phyloP scores from a whole-genome alignment of 2,113 vertebrate species.

The Syrmaticus mikado region DNA sequence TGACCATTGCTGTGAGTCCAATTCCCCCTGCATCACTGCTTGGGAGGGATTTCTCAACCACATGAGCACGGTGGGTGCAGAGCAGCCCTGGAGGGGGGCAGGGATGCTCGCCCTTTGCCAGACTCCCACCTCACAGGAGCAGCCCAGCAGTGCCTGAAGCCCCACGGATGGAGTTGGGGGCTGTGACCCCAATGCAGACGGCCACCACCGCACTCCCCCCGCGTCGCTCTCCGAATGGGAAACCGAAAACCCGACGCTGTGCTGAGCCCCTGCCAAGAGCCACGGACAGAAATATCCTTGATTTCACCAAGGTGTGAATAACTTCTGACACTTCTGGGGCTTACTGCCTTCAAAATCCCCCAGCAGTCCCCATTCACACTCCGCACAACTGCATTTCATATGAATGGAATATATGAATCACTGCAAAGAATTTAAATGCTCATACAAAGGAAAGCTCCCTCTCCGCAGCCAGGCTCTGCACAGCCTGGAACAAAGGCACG shows the following conservation, averaged over 20 bases:
- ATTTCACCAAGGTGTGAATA: conserved; percentile 72
- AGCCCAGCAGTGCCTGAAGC: neutral
- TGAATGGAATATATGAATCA: conserved; percentile 76
- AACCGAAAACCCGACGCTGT: conserved; percentile 24
- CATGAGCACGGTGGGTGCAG: rapidly evolving
- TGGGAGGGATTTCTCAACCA: neutral
- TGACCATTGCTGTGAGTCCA: rapidly evolving
- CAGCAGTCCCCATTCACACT: conserved; percentile 61
- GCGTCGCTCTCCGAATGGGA: neutral
- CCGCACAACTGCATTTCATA: conserved; percentile 40
- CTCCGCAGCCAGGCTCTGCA: neutral
- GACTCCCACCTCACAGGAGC: rapidly evolving
- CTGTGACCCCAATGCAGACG: rapidly evolving
- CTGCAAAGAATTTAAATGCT: conserved; percentile 61
- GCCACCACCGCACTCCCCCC: neutral
- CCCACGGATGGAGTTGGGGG: neutral
- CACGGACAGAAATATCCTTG: conserved; percentile 57
- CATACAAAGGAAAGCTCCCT: conserved; percentile 54
- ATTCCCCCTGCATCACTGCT: neutral
- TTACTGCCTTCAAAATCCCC: conserved; percentile 49
- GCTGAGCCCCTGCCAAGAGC: conserved; percentile 63
- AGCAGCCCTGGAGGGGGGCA: neutral
- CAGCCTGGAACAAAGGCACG: conserved; percentile 59
- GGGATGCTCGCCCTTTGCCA: neutral
- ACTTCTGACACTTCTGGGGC: conserved; percentile 65